Percentiles rank a stretch among this genome's conserved stretches.
Conservation (phyloP, 2,113 vertebrate genomes). For the Nerophis ophidion region DNA sequence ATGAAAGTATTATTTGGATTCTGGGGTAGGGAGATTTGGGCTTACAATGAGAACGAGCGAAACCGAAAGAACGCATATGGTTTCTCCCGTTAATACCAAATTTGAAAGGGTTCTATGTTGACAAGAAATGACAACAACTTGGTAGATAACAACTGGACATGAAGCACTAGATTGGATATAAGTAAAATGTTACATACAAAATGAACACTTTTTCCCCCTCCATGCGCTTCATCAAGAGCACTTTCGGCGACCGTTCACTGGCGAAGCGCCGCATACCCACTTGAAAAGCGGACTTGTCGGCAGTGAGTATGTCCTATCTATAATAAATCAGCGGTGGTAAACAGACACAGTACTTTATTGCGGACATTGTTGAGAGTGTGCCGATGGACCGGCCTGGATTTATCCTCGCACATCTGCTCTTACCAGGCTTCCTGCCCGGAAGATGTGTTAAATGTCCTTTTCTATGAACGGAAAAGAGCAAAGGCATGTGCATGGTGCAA, state of each 20-base stretch:
- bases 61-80: too few species aligned
- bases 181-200: neutral
- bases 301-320: conserved; percentile 15
- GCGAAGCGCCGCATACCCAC: conserved; percentile 8
- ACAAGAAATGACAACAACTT: too few species aligned
- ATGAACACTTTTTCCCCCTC: neutral
- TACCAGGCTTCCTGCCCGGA: conserved; percentile 24
- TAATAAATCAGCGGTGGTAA: conserved; percentile 29
- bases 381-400: conserved; percentile 23
- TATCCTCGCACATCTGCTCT: conserved; percentile 29
- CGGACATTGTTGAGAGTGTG: conserved; percentile 31
- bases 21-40: too few species aligned
- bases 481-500: conserved; percentile 31
- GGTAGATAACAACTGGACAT: too few species aligned
- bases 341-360: conserved; percentile 12
- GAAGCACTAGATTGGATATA: neutral
- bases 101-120: too few species aligned
- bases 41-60: too few species aligned
- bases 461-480: conserved; percentile 20
- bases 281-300: conserved; percentile 17
- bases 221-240: conserved; percentile 1
- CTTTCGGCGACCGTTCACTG: conserved; percentile 13
- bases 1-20: too few species aligned
- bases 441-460: conserved; percentile 28
- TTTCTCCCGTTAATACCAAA: too few species aligned